A percentile compares a stretch with the other conserved stretches of the same genome.
These are phyloP conservation scores for Phortica magna DNA, from an alignment of 2,888 invertebrate genomes.

Conservation along the genomic window DNA sequence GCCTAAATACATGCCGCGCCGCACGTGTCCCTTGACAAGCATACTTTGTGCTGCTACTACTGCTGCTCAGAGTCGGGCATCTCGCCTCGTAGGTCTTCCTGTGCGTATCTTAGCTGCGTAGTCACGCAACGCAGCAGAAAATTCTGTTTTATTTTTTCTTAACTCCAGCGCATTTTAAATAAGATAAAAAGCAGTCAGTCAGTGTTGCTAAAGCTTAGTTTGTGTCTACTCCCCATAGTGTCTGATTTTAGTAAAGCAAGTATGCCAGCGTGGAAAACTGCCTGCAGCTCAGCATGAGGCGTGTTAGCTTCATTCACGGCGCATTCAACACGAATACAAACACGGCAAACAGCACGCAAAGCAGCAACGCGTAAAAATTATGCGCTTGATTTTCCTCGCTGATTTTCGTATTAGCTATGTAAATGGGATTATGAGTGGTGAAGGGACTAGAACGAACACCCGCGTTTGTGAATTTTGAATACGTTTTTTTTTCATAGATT, in stretches of 20 bases:
- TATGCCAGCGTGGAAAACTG: not conserved
- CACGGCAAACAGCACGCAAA: not conserved
- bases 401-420: slow-evolving; percentile 22
- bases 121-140: slow-evolving; percentile 5
- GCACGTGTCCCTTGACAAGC: not conserved
- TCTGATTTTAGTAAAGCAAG: not conserved
- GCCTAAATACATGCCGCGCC: slow-evolving; percentile 11
- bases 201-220: not conserved
- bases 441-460: not conserved
- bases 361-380: not conserved
- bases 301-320: not conserved
- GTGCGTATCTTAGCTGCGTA: not conserved
- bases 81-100: too few relatives aligned
- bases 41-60: not conserved
- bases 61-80: too few relatives aligned
- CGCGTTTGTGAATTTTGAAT: not conserved
- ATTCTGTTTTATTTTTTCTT: slow-evolving; percentile 11
- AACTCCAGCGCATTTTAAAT: slow-evolving; percentile 10
- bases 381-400: not conserved
- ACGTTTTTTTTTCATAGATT: too few relatives aligned
- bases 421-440: not conserved
- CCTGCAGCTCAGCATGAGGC: slow-evolving; percentile 1
- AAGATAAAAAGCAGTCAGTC: slow-evolving; percentile 6
- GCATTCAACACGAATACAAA: not conserved
- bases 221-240: not conserved